phyloP scores from a whole-genome alignment of 2,113 vertebrate genomes.

The Numida meleagris region DNA sequence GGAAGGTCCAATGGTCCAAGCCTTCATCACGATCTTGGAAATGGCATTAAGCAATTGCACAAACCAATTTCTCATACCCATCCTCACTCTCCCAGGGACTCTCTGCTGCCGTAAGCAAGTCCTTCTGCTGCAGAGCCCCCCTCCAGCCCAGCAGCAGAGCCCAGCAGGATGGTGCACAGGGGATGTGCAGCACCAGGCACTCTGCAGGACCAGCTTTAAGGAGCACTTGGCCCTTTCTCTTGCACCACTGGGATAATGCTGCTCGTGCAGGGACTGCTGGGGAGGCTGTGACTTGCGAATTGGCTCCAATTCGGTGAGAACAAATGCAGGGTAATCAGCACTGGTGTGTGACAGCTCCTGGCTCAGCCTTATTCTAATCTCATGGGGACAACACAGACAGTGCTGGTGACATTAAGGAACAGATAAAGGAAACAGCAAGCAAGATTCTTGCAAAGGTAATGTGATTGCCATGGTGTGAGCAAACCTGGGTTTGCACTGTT shows the following conservation, averaged over 20 bases:
- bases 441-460: neutral
- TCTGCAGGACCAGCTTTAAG: neutral
- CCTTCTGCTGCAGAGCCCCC: neutral
- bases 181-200: neutral
- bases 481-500: neutral
- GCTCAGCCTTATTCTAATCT: neutral
- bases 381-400: neutral
- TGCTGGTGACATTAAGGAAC: neutral
- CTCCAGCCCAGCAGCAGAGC: neutral
- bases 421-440: neutral
- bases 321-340: neutral
- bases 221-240: neutral
- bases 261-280: neutral
- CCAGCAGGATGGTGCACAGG: neutral
- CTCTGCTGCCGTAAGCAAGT: neutral
- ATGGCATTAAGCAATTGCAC: neutral
- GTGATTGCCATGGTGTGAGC: neutral
- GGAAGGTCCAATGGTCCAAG: neutral
- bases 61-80: neutral
- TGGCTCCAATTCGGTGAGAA: neutral
- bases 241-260: neutral
- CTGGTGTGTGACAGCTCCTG: neutral
- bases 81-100: neutral
- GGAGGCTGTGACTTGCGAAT: neutral
- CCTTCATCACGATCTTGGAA: neutral